These are phyloP conservation scores for Acrobasis suavella DNA, from an alignment of 2,888 invertebrate species.

Conservation along the genomic window DNA sequence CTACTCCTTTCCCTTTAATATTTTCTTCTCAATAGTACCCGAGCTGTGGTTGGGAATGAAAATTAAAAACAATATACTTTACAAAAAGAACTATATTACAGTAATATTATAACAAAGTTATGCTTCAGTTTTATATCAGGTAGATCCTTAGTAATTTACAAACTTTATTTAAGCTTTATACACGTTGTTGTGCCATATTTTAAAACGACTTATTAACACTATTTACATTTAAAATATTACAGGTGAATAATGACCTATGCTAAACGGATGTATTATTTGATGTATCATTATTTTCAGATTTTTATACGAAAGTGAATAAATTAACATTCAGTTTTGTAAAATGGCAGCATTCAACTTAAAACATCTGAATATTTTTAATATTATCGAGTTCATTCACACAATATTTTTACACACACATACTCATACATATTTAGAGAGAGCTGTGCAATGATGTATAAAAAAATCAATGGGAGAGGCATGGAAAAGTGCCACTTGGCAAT, in stretches of 20 bases:
- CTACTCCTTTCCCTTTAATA: conserved; percentile 68
- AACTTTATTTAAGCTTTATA: conserved; percentile 14
- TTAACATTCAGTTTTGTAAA: conserved; percentile 18
- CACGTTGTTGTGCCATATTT: not conserved
- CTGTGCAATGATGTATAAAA: too few relatives aligned
- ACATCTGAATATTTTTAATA: conserved; percentile 2
- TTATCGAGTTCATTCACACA: conserved; percentile 1
- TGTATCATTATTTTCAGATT: not conserved
- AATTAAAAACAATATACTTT: conserved; percentile 24
- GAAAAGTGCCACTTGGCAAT: too few relatives aligned
- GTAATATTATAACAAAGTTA: conserved; percentile 33
- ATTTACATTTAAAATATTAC: conserved; percentile 40
- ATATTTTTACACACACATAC: not conserved
- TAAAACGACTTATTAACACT: conserved; percentile 42
- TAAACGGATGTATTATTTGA: not conserved
- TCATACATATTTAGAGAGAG: not conserved
- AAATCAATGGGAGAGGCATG: too few relatives aligned
- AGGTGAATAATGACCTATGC: not conserved
- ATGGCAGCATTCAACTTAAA: conserved; percentile 19
- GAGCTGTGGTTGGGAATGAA: conserved; percentile 21
- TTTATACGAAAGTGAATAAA: not conserved
- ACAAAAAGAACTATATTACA: conserved; percentile 38
- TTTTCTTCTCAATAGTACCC: conserved; percentile 34
- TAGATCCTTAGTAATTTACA: conserved; percentile 32
- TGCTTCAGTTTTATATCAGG: conserved; percentile 20